Percentiles rank a stretch among this genome's conserved stretches.
Conservation (phyloP, 1,140 invertebrate species). For the Trialeurodes vaporariorum region DNA sequence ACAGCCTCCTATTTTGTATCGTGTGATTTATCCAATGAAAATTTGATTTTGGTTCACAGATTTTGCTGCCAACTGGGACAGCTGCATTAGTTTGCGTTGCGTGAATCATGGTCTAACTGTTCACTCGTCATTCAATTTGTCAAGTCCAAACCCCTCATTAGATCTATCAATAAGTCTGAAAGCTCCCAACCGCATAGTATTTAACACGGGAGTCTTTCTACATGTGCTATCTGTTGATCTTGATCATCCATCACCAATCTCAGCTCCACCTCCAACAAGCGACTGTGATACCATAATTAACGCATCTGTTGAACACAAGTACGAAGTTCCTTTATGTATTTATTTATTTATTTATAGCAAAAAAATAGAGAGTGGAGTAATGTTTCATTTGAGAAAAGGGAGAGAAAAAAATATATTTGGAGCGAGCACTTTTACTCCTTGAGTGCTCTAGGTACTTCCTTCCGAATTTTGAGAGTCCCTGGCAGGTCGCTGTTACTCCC, state of each 20-base stretch:
- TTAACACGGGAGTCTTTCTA: constrained; percentile 60
- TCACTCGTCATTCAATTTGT: constrained; percentile 53
- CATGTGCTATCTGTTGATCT: constrained; percentile 46
- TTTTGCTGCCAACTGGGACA: constrained; percentile 38
- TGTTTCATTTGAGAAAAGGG: no score
- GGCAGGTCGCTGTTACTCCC: no score
- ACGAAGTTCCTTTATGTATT: constrained; percentile 13
- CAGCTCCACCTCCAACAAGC: neutral
- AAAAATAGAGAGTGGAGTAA: no score
- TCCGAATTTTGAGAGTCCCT: no score
- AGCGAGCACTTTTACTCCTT: no score
- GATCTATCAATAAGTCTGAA: constrained; percentile 46
- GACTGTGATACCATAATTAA: constrained; percentile 14
- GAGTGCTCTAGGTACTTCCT: no score
- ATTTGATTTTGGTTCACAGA: neutral
- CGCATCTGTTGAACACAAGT: constrained; percentile 16
- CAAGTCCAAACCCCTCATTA: constrained; percentile 53
- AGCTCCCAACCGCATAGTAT: constrained; percentile 47
- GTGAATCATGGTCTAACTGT: constrained; percentile 53
- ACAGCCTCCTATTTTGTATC: no score
- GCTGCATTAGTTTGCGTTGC: constrained; percentile 45
- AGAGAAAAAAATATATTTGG: no score
- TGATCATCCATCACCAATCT: constrained; percentile 30
- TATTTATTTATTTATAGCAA: neutral
- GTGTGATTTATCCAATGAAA: neutral